phyloP scores from a whole-genome alignment of 2,888 invertebrate species.

The Cryptocephalus moraei region DNA sequence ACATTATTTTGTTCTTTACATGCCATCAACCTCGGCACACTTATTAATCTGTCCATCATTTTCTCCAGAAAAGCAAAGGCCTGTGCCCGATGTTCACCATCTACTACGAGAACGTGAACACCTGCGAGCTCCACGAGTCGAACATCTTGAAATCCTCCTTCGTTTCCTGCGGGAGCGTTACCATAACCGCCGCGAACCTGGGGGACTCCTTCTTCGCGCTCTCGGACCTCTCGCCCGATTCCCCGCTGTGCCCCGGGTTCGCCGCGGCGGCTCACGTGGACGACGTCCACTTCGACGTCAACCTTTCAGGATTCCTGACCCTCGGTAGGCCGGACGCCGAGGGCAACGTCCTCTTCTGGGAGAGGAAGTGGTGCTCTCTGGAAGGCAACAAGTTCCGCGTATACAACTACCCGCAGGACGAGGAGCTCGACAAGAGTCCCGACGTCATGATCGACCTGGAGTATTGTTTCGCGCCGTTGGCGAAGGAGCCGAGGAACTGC shows the following conservation, averaged over 20 bases:
- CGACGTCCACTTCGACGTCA: slow-evolving; percentile 12
- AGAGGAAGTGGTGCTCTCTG: slow-evolving; percentile 45
- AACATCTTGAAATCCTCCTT: slow-evolving; percentile 18
- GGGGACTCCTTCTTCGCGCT: slow-evolving; percentile 3
- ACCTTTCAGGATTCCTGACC: slow-evolving; percentile 40
- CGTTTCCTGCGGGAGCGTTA: slow-evolving; percentile 11
- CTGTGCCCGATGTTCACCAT: slow-evolving; percentile 14
- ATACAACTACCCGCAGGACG: slow-evolving; percentile 44
- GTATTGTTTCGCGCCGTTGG: slow-evolving; percentile 25
- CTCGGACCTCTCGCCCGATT: not conserved
- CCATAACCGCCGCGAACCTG: slow-evolving; percentile 12
- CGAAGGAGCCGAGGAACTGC: slow-evolving; percentile 33
- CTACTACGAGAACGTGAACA: slow-evolving; percentile 21
- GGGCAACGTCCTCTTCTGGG: slow-evolving; percentile 39
- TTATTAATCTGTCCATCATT: not conserved
- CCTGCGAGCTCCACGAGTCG: slow-evolving; percentile 16
- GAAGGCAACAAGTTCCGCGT: slow-evolving; percentile 36
- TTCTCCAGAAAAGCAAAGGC: slow-evolving; percentile 7
- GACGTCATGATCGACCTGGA: slow-evolving; percentile 35
- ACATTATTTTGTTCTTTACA: too few relatives aligned
- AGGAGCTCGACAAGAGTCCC: slow-evolving; percentile 33
- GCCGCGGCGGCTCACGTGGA: slow-evolving; percentile 10
- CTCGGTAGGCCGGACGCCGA: slow-evolving; percentile 35
- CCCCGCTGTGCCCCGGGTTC: not conserved
- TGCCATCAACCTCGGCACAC: too few relatives aligned